These are phyloP conservation scores for Carduelis carduelis DNA, from an alignment of 2,797 vertebrate species.

Conservation along the genomic window DNA sequence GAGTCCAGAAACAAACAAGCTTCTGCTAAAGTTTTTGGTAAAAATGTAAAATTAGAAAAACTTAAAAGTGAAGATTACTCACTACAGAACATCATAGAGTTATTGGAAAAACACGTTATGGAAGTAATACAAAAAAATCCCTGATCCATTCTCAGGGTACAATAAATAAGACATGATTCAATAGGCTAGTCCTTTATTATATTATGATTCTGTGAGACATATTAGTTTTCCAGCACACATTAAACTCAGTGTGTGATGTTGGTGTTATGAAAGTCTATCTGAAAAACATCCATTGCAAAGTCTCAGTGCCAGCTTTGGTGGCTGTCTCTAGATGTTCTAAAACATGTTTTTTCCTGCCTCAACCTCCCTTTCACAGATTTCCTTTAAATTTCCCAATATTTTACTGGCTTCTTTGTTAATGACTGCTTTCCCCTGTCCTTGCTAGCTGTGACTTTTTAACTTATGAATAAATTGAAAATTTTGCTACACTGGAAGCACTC, in stretches of 20 bases:
- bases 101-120: neutral
- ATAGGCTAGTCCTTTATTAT: neutral
- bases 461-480: neutral
- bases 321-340: neutral
- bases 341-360: neutral
- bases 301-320: neutral
- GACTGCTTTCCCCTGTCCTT: neutral
- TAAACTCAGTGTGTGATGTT: neutral
- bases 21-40: neutral
- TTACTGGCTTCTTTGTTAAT: neutral
- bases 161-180: slow-evolving; percentile 38
- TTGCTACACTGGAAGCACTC: neutral
- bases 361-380: neutral
- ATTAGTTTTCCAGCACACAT: slow-evolving; percentile 5
- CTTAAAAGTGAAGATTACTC: neutral
- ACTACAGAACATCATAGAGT: neutral
- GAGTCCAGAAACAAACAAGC: neutral
- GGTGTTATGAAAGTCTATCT: neutral
- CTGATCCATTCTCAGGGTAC: neutral
- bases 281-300: neutral
- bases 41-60: neutral
- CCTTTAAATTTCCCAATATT: neutral
- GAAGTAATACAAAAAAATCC: neutral
- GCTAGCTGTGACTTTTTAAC: neutral
- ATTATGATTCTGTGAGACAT: neutral